Base-by-base conservation (phyloP, 2,888 invertebrate species). In the Archips crataeganus region DNA sequence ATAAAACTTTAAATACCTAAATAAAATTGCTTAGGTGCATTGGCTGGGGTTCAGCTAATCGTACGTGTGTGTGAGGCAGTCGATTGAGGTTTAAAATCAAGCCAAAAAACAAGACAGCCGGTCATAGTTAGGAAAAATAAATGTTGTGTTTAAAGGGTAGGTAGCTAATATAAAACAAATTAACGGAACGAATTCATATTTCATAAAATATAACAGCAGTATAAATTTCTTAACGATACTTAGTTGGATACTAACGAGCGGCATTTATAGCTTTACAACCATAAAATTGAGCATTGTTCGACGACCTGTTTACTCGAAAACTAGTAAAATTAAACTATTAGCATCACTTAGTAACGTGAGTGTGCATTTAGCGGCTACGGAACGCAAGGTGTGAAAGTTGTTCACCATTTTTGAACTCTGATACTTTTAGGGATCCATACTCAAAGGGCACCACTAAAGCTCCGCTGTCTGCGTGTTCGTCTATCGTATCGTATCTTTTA, bases 321-420 rank as follows among this genome's bases (percentile, higher is more conserved):
- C 61, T 51, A 63, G 66, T 75, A 57, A 66, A 70, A 76, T 66
- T 54, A 70, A 70, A 69, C 75, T 74, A 67, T 74, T 74, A 74
- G 76, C 59, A 60, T 60, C 75, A 78, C 75, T 76, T 71, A 63
- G 42, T 59, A 62, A 49, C 70, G 63, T 76, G 66, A 75, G 73
- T 76, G 75, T 62, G 62, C 78, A 79, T 76, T 77, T 76, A 76
- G 71, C 70, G 62, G 66, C 65, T 45, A 45, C 54, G 45, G 69
- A 66, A 71, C 61, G 64, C 47, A 23, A 75, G 71, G 78, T 78
- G 79, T 78, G 79, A 78, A 79, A 78, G 78, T 77, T 76, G 77
- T 76, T 75, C 64, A 74, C 67, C 63, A 66, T 66, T 60, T 66
- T 69, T 65, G 5, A 65, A 69, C 64, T 68, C 34, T 32, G 42